Evolutionary conservation across 2,888 invertebrate genomes (phyloP).

Genomic region (Pyrrhosoma nymphula): DNA sequence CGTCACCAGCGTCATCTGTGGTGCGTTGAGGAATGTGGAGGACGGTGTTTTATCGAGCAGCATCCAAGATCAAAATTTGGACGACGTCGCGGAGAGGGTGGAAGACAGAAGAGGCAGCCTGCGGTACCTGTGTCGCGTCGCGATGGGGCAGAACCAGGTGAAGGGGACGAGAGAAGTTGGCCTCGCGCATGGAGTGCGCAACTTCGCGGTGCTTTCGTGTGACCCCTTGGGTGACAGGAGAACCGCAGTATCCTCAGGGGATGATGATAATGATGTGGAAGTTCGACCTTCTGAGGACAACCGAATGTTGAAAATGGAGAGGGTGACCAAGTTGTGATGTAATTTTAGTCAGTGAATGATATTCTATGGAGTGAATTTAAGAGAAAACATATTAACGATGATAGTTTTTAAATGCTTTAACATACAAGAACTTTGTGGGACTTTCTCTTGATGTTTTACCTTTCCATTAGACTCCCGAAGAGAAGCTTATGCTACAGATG

Average conservation of each 20-base stretch:
- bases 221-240: background rate
- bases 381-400: too few species aligned
- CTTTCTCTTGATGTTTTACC: too few species aligned
- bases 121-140: slow-evolving; percentile 2
- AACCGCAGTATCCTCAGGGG: background rate
- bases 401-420: too few species aligned
- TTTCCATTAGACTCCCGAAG: too few species aligned
- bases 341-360: background rate
- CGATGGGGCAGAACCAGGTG: slow-evolving; percentile 39
- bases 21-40: background rate
- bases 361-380: background rate
- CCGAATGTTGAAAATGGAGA: slow-evolving; percentile 68
- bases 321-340: slow-evolving; percentile 70
- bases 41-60: background rate
- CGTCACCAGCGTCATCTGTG: background rate
- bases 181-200: slow-evolving; percentile 32
- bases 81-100: background rate
- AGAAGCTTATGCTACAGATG: too few species aligned
- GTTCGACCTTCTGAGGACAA: background rate
- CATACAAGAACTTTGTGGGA: too few species aligned
- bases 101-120: background rate
- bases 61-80: background rate
- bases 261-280: background rate
- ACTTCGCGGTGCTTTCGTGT: slow-evolving; percentile 30
- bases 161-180: slow-evolving; percentile 51